Evolutionary conservation across 92 coral and sea anemone genomes (phyloP), one percentile per base, ranked within the genome.

Genomic region (Siderastrea radians): DNA sequence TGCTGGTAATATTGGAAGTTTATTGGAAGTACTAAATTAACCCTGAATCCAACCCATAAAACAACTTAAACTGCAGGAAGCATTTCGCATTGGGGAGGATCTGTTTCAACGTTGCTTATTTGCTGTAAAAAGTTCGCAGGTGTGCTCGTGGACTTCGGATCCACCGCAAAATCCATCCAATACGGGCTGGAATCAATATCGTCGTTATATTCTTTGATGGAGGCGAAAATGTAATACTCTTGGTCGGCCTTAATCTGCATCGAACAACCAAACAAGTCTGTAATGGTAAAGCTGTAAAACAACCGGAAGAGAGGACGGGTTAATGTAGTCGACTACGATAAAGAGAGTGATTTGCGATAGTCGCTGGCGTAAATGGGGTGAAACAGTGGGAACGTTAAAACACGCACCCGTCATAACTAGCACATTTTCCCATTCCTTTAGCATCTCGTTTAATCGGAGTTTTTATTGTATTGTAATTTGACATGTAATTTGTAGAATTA

Each of bases 201-300:
- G 16, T 72, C 72, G 11, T 10, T 52, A 3, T 19, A 47, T 69
- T 54, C 66, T 15, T 57, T 38, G 45, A 47, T 17, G 13, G 87
- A 84, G n/a, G 87, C 87, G 19, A 84, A 84, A 60, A 84, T 64
- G 54, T 60, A 72, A 74, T 74, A 74, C 61, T 84, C 87, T 13
- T 68, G n/a, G 13, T 68, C 87, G 57, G 57, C 14, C 50, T 15
- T 80, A 54, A 90, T 67, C 46, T 80, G 65, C 57, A 68, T 13
- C 4, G 90, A 79, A 68, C 93, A 90, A 9, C 93, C 93, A 64
- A 74, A 90, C 82, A 90, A 74, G 47, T 90, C 79, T 19, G 71
- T 80, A 45, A 86, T 78, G 82, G 90, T 64, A 65, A 85, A 74
- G 70, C 93, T 90, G 79, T 14, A 73, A 49, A 55, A 64, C 2